Conservation (phyloP, 2,888 invertebrate genomes). For the Polydrusus cervinus region DNA sequence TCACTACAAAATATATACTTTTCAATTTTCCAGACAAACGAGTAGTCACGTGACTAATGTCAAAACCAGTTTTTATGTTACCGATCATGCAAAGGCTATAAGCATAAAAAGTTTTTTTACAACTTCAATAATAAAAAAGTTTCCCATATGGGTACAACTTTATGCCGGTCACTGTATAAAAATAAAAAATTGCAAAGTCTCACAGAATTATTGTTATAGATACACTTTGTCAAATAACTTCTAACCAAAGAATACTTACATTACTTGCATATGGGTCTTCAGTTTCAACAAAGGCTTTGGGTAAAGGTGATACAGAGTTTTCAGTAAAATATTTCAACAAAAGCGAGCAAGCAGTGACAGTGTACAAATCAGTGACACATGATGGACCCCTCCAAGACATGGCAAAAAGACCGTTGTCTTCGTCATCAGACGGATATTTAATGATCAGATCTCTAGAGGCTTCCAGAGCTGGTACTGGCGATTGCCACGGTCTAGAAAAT, state of each 20-base stretch:
- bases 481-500: conserved; percentile 87
- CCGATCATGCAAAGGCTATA: too few species aligned
- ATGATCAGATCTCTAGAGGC: conserved; percentile 75
- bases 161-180: too few species aligned
- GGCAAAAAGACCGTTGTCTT: conserved; percentile 85
- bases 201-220: too few species aligned
- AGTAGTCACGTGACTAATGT: too few species aligned
- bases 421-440: conserved; percentile 88
- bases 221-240: too few species aligned
- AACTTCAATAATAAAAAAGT: too few species aligned
- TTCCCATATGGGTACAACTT: too few species aligned
- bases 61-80: too few species aligned
- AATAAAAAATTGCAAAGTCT: too few species aligned
- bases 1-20: too few species aligned
- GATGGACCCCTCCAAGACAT: conserved; percentile 89
- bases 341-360: conserved; percentile 78
- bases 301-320: conserved; percentile 90
- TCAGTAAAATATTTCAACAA: conserved; percentile 89
- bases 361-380: conserved; percentile 74
- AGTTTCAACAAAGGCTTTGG: conserved; percentile 87
- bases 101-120: too few species aligned
- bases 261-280: conserved; percentile 87
- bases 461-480: conserved; percentile 78
- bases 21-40: too few species aligned
- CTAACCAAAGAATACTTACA: conserved; percentile 75